These are phyloP conservation scores for Oligia latruncula DNA, from an alignment of 2,888 invertebrate genomes.

Conservation along the genomic window DNA sequence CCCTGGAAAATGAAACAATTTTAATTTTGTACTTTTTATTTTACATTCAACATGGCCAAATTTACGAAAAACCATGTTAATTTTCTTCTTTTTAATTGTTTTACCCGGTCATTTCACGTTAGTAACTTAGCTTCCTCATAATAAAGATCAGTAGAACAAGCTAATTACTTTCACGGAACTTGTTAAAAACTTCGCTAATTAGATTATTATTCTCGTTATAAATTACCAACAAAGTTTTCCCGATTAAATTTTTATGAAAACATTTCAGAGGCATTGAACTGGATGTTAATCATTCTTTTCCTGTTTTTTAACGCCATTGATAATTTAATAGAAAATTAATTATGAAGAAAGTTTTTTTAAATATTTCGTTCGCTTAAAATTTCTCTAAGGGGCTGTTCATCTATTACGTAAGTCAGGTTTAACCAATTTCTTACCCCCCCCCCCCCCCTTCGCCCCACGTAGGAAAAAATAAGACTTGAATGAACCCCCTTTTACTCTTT, in stretches of 20 bases:
- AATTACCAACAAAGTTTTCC: slow-evolving; percentile 38
- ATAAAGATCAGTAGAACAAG: slow-evolving; percentile 1
- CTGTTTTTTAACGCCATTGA: slow-evolving; percentile 25
- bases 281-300: slow-evolving; percentile 23
- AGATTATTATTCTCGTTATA: slow-evolving; percentile 37
- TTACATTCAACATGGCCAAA: neutral
- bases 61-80: neutral
- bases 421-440: too few relatives aligned
- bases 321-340: slow-evolving; percentile 20
- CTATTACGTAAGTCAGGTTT: too few relatives aligned
- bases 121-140: neutral
- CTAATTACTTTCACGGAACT: slow-evolving; percentile 2
- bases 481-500: too few relatives aligned
- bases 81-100: neutral
- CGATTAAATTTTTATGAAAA: slow-evolving; percentile 44
- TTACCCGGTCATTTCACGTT: neutral
- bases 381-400: neutral
- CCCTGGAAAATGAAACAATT: neutral
- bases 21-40: neutral
- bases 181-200: slow-evolving; percentile 32
- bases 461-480: too few relatives aligned
- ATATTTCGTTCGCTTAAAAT: neutral
- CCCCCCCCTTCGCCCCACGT: too few relatives aligned
- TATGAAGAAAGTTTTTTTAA: neutral
- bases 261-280: slow-evolving; percentile 20